These are phyloP conservation scores for Eleutherodactylus coqui DNA, from an alignment of 2,797 vertebrate genomes.

Conservation along the genomic window DNA sequence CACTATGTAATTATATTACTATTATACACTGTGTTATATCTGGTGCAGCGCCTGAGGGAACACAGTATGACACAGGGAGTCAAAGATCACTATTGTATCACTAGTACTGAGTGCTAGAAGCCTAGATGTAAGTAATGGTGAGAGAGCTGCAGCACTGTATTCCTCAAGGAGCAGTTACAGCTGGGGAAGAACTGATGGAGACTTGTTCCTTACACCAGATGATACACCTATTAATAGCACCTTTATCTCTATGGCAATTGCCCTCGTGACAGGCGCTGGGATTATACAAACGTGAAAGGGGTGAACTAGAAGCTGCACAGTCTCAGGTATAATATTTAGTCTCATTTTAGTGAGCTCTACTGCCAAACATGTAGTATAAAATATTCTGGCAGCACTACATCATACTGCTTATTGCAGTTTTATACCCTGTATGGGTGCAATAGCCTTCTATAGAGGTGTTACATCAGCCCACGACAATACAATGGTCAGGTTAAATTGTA, in stretches of 20 bases:
- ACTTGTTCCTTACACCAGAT: not conserved
- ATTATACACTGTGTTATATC: too few species aligned
- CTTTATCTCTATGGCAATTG: slow-evolving; percentile 36
- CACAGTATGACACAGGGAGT: not conserved
- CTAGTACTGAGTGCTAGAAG: not conserved
- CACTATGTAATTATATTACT: too few species aligned
- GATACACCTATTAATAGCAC: slow-evolving; percentile 29
- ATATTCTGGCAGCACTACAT: too few species aligned
- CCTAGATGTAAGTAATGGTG: not conserved
- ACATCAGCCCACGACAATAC: too few species aligned
- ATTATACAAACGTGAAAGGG: not conserved
- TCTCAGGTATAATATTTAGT: not conserved
- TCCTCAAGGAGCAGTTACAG: not conserved
- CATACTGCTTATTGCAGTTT: not conserved
- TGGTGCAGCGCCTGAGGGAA: too few species aligned
- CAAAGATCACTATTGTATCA: not conserved
- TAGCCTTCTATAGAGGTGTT: not conserved
- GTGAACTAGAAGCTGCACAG: not conserved
- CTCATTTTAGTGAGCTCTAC: not conserved
- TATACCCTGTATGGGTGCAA: not conserved
- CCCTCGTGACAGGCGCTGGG: not conserved
- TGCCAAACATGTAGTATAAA: not conserved
- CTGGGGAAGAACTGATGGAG: not conserved
- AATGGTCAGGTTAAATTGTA: too few species aligned
- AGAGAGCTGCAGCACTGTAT: not conserved